phyloP scores from a whole-genome alignment of 2,888 invertebrate genomes.

The Pyralis farinalis region DNA sequence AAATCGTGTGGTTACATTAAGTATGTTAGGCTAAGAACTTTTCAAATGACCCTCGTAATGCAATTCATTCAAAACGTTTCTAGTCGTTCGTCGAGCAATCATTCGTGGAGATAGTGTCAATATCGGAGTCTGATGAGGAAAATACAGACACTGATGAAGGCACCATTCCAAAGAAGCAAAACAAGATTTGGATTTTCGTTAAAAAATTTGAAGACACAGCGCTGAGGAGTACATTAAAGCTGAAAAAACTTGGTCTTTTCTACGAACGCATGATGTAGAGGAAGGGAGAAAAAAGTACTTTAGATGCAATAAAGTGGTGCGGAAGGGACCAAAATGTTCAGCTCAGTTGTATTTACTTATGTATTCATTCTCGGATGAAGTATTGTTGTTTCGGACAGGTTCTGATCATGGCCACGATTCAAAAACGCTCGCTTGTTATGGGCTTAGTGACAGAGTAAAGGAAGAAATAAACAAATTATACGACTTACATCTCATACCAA shows the following conservation, averaged over 20 bases:
- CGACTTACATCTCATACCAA: slow-evolving; percentile 17
- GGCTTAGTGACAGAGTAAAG: slow-evolving; percentile 12
- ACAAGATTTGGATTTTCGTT: slow-evolving; percentile 16
- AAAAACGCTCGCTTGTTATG: slow-evolving; percentile 12
- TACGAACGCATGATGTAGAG: slow-evolving; percentile 11
- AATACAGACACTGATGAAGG: slow-evolving; percentile 7
- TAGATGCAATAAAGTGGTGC: slow-evolving; percentile 19
- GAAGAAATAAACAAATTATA: slow-evolving; percentile 18
- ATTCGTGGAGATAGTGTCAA: slow-evolving; percentile 19
- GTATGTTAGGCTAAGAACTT: too few species aligned
- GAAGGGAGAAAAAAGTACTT: slow-evolving; percentile 17
- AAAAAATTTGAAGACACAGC: slow-evolving; percentile 17
- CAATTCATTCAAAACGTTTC: slow-evolving; percentile 20
- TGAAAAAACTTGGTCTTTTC: slow-evolving; percentile 18
- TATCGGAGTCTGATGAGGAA: slow-evolving; percentile 17
- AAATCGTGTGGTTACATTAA: too few species aligned
- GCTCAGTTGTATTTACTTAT: slow-evolving; percentile 17
- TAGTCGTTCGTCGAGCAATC: slow-evolving; percentile 11
- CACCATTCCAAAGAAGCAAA: slow-evolving; percentile 17
- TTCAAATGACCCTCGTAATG: too few species aligned
- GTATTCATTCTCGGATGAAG: slow-evolving; percentile 15
- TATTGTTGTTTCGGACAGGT: slow-evolving; percentile 19
- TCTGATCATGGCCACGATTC: slow-evolving; percentile 19
- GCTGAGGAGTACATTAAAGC: slow-evolving; percentile 12
- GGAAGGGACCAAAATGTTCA: slow-evolving; percentile 17